These are phyloP conservation scores for Petrocephalus sullivani DNA, from an alignment of 2,797 vertebrate species.

Conservation along the genomic window DNA sequence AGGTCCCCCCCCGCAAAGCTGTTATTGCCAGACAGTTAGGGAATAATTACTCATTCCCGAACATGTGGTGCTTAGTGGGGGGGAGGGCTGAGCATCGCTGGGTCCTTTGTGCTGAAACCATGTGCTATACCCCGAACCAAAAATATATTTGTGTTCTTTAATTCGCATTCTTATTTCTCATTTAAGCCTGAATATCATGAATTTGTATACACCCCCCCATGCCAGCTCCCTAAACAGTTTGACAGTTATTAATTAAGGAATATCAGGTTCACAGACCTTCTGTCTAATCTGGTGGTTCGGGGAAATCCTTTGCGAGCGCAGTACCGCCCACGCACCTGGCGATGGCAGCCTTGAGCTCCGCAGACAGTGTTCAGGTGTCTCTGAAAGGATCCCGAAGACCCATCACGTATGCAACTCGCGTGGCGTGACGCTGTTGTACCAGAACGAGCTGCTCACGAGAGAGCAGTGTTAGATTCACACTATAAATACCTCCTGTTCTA, in stretches of 20 bases:
- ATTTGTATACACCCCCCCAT: neutral
- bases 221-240: neutral
- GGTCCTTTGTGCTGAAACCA: neutral
- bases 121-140: neutral
- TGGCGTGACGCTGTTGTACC: neutral
- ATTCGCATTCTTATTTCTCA: neutral
- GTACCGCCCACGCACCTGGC: slow-evolving; percentile 37
- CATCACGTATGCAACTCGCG: neutral
- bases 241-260: neutral
- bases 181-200: neutral
- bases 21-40: neutral
- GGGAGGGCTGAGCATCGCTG: neutral
- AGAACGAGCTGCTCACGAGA: slow-evolving; percentile 23
- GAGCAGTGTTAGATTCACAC: slow-evolving; percentile 19
- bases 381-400: neutral
- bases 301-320: neutral
- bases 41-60: neutral
- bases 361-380: neutral
- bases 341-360: slow-evolving; percentile 40
- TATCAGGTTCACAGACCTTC: neutral
- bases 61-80: too few species aligned
- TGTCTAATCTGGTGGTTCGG: neutral
- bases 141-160: neutral
- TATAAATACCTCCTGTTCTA: slow-evolving; percentile 29
- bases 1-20: neutral